phyloP scores from a whole-genome alignment of 2,113 vertebrate genomes.

The Bufo bufo region DNA sequence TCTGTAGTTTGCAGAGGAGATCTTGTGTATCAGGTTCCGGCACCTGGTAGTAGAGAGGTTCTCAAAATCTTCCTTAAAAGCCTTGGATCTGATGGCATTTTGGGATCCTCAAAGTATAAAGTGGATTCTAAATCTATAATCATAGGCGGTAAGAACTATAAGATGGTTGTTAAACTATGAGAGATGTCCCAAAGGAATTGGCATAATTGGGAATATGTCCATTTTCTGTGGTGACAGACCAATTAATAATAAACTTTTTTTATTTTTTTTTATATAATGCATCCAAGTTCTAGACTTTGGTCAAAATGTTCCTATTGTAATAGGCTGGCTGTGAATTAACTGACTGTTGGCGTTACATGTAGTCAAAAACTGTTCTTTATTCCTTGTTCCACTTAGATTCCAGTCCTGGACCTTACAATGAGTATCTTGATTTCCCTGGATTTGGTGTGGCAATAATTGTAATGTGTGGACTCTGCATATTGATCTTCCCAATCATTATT shows the following conservation, averaged over 20 bases:
- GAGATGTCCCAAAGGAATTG: not conserved
- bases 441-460: conserved; percentile 57
- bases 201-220: not conserved
- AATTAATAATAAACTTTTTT: not conserved
- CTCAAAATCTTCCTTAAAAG: not conserved
- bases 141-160: conserved; percentile 59
- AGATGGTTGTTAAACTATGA: no score
- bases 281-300: no score
- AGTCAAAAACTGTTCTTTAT: no score
- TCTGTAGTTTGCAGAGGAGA: conserved; percentile 62
- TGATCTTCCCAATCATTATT: not conserved
- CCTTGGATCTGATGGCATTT: not conserved
- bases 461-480: conserved; percentile 39
- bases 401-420: conserved; percentile 21
- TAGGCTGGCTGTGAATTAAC: no score
- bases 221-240: not conserved
- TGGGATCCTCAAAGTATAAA: conserved; percentile 62
- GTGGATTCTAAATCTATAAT: conserved; percentile 58
- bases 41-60: conserved; percentile 59
- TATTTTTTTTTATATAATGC: no score
- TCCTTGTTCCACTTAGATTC: conserved; percentile 56
- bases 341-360: no score
- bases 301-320: no score
- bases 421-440: not conserved
- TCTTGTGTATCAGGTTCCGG: conserved; percentile 58